Evolutionary conservation across 2,797 vertebrate genomes (phyloP).

Genomic region (Galago senegalensis): DNA sequence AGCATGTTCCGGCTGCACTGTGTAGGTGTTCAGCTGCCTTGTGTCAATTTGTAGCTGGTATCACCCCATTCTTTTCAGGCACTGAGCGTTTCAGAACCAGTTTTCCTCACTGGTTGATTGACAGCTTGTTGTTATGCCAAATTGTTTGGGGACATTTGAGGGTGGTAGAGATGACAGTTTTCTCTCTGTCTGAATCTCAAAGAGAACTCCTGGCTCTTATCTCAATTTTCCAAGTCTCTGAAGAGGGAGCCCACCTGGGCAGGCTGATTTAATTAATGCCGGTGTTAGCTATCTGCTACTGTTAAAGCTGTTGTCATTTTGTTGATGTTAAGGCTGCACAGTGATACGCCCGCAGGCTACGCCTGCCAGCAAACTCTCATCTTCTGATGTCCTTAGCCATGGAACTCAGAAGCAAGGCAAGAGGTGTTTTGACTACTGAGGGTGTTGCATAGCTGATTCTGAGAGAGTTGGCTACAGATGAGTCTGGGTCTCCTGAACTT

Average conservation of each 20-base stretch:
- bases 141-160: conserved; percentile 74
- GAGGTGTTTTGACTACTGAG: conserved; percentile 49
- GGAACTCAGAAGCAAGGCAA: conserved; percentile 8
- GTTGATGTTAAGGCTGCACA: conserved; percentile 76
- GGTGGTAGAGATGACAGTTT: conserved; percentile 69
- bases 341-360: conserved; percentile 71
- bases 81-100: conserved; percentile 71
- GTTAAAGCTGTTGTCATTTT: conserved; percentile 85
- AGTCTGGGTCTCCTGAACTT: background rate
- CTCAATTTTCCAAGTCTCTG: conserved; percentile 77
- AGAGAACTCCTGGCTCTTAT: conserved; percentile 79
- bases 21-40: background rate
- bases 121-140: conserved; percentile 75
- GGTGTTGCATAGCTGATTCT: conserved; percentile 39
- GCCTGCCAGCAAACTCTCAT: conserved; percentile 62
- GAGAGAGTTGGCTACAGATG: conserved; percentile 61
- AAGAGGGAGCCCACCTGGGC: conserved; percentile 76
- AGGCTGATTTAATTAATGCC: conserved; percentile 87
- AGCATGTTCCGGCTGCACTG: background rate
- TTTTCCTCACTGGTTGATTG: conserved; percentile 80
- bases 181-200: conserved; percentile 74
- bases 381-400: conserved; percentile 54
- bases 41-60: conserved; percentile 28
- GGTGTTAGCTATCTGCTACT: conserved; percentile 84
- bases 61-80: conserved; percentile 77